Evolutionary conservation across 2,797 vertebrate genomes (phyloP), one percentile per base, ranked within the genome.

Genomic region (Coccyzus lansbergi): DNA sequence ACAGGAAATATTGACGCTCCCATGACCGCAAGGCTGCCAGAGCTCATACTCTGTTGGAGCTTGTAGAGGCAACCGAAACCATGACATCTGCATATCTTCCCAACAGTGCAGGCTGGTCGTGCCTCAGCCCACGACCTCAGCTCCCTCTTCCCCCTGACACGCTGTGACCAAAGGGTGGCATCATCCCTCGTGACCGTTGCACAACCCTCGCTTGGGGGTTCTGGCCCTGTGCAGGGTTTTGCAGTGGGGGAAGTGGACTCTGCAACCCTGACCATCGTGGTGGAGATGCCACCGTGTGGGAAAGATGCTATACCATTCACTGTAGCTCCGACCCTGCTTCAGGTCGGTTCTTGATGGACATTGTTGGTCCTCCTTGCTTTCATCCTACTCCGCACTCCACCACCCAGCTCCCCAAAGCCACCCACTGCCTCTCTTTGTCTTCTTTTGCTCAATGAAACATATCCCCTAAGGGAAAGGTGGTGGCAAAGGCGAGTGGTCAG

Each of bases 61-160:
- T 51, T 14, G 15, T 8, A 38, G 36, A 76, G 75, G 44, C 68
- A 79, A 92, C 10, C 0, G 12, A 94, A 91, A 92, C 90, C 71
- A 48, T 64, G 90, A 92, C 64, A 83, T 40, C 33, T 49, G 68
- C 60, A 24, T 29, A 28, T 48, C 18, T 19, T 31, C 62, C 78
- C 29, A 75, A n/a, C 18, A 29, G 42, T 0, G 0, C 48, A 12
- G 64, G 10, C 38, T 15, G 75, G 13, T 48, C 51, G 76, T 0
- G 5, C 15, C 63, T 40, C 68, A 70, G 64, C 40, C 28, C 65
- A 40, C 36, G 56, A 7, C 31, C n/a, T n/a, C n/a, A 26, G 8
- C 40, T 63, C 36, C 21, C 22, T 24, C 55, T 53, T 34, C 19
- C 46, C 13, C 20, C 3, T 3, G 11, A 38, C 12, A n/a, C 1